phyloP scores from a whole-genome alignment of 1,140 invertebrate genomes.

The Polyergus mexicanus region DNA sequence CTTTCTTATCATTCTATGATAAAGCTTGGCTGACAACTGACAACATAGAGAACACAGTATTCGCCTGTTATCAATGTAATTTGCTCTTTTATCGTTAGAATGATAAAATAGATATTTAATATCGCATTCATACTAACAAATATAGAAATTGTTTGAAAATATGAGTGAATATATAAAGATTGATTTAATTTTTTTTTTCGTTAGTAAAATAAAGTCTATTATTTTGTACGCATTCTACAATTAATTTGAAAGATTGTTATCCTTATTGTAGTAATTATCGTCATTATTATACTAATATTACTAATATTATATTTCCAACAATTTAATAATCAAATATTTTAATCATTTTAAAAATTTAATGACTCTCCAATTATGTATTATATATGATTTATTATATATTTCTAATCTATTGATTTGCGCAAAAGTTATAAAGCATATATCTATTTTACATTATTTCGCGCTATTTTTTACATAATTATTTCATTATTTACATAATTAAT shows the following conservation, averaged over 20 bases:
- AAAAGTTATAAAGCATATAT: background rate
- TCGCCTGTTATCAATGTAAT: background rate
- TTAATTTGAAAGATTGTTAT: background rate
- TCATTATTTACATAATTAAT: background rate
- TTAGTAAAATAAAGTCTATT: background rate
- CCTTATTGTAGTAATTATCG: background rate
- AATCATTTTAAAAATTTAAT: background rate
- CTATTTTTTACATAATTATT: too few species aligned
- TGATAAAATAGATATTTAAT: conserved; percentile 3
- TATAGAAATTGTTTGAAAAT: background rate
- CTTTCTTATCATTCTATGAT: background rate
- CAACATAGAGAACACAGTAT: background rate
- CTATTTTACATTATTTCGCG: background rate
- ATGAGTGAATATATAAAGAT: background rate
- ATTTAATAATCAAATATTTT: conserved; percentile 3
- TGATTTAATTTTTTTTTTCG: background rate
- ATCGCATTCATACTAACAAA: background rate
- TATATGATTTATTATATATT: background rate
- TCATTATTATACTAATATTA: background rate
- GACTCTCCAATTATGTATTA: background rate
- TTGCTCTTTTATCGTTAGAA: background rate
- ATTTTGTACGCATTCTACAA: background rate
- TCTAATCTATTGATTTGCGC: background rate
- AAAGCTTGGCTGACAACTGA: background rate
- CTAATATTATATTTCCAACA: background rate